Evolutionary conservation across 2,888 invertebrate species (phyloP), one percentile per base, ranked within the genome.

Genomic region (Folsomia manolachei): DNA sequence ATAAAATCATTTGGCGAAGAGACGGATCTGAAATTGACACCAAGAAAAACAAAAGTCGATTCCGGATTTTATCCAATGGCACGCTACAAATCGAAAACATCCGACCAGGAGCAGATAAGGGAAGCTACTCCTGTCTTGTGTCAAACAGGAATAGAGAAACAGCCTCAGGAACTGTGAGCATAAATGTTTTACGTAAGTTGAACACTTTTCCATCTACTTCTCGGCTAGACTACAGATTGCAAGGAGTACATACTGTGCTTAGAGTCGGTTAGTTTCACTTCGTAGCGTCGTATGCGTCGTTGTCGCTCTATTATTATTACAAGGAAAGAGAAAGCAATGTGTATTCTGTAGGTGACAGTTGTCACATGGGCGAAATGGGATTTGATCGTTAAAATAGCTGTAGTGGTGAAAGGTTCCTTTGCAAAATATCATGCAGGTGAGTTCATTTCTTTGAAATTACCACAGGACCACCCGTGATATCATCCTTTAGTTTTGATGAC

Each of bases 51-150:
- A 21, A 23, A 39, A 71, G 61, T n/a, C 66, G 77, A 69, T 78
- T 72, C 39, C 67, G 72, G 9, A 73, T 78, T 60, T 56, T 81
- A 53, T 25, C 67, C 19, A 81, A 81, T 71, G 80, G 80, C 27
- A 80, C 81, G 1, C 75, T 81, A n/a, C 26, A 75, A 69, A 74
- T 81, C 62, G 74, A 75, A 11, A 72, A 72, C 24, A 74, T 77
- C 39, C 75, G 67, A 69, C 70, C 74, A 26, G 75, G 71, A 23
- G 62, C 56, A n/a, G 84, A 84, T 73, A 82, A 82, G 25, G 85
- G 85, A 1, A 25, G 71, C 62, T 85, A 84, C 78, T 82, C 82
- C 21, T 85, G 85, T 75, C 79, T 81, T 53, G 77, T 81, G 24
- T 78, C 81, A 19, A 79, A 79, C 64, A 69, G 79, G 27, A 79